phyloP scores from a whole-genome alignment of 2,113 vertebrate species.

The Upupa epops region DNA sequence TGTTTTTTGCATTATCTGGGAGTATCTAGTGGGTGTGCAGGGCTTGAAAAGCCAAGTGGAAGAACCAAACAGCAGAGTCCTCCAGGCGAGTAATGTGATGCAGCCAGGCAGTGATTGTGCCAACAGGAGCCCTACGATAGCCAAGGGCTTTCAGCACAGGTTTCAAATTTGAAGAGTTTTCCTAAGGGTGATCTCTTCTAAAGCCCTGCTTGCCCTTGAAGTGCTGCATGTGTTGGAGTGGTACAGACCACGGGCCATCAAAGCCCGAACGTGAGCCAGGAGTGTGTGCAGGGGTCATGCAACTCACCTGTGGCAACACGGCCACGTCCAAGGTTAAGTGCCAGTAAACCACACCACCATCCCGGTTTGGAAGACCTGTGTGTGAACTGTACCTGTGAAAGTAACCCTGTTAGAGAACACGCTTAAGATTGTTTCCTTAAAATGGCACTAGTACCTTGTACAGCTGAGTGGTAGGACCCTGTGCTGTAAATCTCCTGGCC shows the following conservation, averaged over 20 bases:
- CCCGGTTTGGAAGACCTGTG: not conserved
- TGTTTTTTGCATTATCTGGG: conserved; percentile 12
- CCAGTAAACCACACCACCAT: accelerated
- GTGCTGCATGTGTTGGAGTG: not conserved
- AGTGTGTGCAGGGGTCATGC: no score
- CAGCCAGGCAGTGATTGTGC: not conserved
- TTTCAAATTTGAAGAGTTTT: not conserved
- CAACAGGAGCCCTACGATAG: not conserved
- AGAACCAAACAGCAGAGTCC: not conserved
- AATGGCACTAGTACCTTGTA: not conserved
- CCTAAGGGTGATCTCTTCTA: not conserved
- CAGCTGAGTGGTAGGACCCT: not conserved
- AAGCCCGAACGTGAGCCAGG: not conserved
- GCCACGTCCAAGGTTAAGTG: not conserved
- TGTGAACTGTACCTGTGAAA: accelerated
- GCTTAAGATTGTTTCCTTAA: not conserved
- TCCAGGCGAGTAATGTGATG: not conserved
- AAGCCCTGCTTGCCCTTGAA: not conserved
- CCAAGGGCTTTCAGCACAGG: not conserved
- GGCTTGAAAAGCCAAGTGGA: not conserved
- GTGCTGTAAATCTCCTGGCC: not conserved
- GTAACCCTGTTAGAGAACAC: not conserved
- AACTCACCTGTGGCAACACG: not conserved
- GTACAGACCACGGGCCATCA: not conserved
- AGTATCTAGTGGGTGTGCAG: not conserved